These are phyloP conservation scores for Pseudachorutes palmiensis DNA, from an alignment of 1,140 invertebrate species.

Conservation along the genomic window DNA sequence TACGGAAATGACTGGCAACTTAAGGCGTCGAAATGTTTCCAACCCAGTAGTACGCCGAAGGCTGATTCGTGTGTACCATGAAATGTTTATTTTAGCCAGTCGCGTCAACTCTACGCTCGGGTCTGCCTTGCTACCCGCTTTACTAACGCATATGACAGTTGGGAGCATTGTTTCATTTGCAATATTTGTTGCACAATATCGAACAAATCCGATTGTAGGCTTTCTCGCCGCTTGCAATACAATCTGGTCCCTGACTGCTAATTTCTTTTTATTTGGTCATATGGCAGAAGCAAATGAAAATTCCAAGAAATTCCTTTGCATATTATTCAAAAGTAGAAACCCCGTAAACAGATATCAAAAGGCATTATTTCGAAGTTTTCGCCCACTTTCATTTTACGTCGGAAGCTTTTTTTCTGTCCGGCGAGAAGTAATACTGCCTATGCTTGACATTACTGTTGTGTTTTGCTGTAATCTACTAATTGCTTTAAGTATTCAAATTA, in stretches of 20 bases:
- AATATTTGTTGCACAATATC: background rate
- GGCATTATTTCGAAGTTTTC: background rate
- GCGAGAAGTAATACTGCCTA: too few relatives aligned
- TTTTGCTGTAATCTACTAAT: too few relatives aligned
- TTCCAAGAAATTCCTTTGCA: too few relatives aligned
- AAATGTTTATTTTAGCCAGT: background rate
- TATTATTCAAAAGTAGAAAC: background rate
- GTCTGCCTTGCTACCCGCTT: background rate
- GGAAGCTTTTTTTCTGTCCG: too few relatives aligned
- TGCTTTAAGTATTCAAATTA: too few relatives aligned
- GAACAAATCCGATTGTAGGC: background rate
- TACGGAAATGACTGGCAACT: background rate
- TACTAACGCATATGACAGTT: background rate
- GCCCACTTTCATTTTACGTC: conserved; percentile 5
- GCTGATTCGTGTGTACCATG: background rate
- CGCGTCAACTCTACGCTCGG: background rate
- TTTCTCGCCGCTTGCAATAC: background rate
- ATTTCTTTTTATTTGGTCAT: background rate
- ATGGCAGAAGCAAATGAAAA: background rate
- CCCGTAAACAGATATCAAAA: background rate
- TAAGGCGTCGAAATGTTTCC: background rate
- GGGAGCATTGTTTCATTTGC: background rate
- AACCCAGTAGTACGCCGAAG: background rate
- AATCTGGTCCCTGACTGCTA: background rate
- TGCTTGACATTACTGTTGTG: too few relatives aligned